phyloP scores from a whole-genome alignment of 2,888 invertebrate genomes.

The Druceiella hillmani region DNA sequence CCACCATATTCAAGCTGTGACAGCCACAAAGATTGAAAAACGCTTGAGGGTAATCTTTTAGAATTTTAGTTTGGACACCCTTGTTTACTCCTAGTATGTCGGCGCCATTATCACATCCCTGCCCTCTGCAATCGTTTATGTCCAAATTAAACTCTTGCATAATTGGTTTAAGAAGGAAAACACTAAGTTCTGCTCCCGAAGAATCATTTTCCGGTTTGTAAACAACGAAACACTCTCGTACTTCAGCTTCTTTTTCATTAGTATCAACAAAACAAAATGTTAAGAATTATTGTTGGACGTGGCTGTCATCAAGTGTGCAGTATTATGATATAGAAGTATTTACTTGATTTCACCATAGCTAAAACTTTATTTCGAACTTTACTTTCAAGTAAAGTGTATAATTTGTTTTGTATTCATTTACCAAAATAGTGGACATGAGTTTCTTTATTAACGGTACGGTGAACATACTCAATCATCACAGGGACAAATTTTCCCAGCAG shows the following conservation, averaged over 20 bases:
- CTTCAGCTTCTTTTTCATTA: constrained; percentile 14
- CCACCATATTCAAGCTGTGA: constrained; percentile 13
- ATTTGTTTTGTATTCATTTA: no score
- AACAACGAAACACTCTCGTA: constrained; percentile 14
- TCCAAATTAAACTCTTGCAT: constrained; percentile 15
- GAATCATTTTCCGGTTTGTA: constrained; percentile 14
- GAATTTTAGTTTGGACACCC: constrained; percentile 17
- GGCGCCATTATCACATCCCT: constrained; percentile 22
- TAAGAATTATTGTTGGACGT: constrained; percentile 17
- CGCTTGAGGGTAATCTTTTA: constrained; percentile 18
- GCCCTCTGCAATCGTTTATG: constrained; percentile 18
- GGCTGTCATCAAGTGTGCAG: constrained; percentile 17
- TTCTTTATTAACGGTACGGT: no score
- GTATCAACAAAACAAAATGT: constrained; percentile 10
- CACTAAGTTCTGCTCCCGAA: constrained; percentile 12
- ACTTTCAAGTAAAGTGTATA: no score
- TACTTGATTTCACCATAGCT: constrained; percentile 14
- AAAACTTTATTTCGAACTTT: no score
- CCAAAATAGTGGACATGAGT: no score
- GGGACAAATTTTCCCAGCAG: no score
- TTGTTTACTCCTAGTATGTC: constrained; percentile 20
- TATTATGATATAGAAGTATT: constrained; percentile 19
- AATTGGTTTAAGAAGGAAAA: constrained; percentile 12
- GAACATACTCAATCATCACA: no score
- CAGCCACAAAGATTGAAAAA: constrained; percentile 15